A percentile compares a stretch with the other conserved stretches of the same genome.
phyloP scores from a whole-genome alignment of 2,888 invertebrate species.

The Hyles lineata region DNA sequence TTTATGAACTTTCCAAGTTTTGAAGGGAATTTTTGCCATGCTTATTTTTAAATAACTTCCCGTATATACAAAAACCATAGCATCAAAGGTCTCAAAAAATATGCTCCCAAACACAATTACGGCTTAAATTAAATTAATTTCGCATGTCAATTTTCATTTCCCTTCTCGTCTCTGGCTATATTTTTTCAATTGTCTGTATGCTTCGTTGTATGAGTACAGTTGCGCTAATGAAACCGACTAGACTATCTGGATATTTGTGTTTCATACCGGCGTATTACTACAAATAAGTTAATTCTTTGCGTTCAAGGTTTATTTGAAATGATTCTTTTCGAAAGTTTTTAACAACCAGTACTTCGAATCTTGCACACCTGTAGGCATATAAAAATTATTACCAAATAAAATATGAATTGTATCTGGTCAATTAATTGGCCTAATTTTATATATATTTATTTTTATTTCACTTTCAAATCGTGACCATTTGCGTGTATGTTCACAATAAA shows the following conservation, averaged over 20 bases:
- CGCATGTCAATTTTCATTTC: constrained; percentile 10
- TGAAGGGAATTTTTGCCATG: too few species aligned
- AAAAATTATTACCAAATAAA: too few species aligned
- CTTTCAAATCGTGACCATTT: too few species aligned
- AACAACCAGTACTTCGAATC: too few species aligned
- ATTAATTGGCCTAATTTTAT: too few species aligned
- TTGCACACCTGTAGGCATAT: too few species aligned
- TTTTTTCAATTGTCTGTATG: background rate
- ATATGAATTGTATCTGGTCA: too few species aligned
- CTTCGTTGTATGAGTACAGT: background rate
- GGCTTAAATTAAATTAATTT: background rate
- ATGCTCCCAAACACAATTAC: background rate
- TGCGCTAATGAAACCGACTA: constrained; percentile 25
- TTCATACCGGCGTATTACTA: background rate
- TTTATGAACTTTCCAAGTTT: too few species aligned
- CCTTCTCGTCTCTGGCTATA: background rate
- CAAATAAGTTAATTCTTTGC: background rate
- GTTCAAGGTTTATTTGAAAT: background rate
- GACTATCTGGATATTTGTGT: background rate
- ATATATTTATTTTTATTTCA: too few species aligned
- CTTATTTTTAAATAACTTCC: too few species aligned
- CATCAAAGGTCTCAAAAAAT: background rate
- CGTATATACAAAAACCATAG: background rate
- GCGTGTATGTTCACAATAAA: too few species aligned
- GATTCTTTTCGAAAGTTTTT: too few species aligned